These are phyloP conservation scores for Stichodactyla mertensii DNA, from an alignment of 64 coral and sea anemone genomes.

Conservation along the genomic window DNA sequence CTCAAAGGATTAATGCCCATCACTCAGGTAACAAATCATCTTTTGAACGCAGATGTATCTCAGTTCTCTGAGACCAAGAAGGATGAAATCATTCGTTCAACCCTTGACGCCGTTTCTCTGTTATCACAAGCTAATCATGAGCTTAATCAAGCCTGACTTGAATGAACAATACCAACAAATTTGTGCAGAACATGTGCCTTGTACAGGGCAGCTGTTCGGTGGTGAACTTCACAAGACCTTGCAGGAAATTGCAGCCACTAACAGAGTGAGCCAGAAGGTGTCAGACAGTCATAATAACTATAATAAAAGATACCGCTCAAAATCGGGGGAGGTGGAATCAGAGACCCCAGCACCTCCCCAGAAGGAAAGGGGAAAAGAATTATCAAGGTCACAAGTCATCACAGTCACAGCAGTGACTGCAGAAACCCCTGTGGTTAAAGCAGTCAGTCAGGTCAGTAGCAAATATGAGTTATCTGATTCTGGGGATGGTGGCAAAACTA, in stretches of 20 bases:
- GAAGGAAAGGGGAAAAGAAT: constrained; percentile 8
- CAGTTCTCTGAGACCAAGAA: constrained; percentile 4
- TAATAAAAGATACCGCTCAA: not conserved
- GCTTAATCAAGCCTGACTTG: constrained; percentile 35
- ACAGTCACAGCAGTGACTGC: not conserved
- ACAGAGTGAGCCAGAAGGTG: not conserved
- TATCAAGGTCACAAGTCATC: constrained; percentile 4
- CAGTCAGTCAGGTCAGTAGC: constrained; percentile 10
- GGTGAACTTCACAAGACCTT: constrained; percentile 27
- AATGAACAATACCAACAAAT: constrained; percentile 41
- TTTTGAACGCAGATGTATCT: not conserved
- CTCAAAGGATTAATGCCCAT: constrained; percentile 34
- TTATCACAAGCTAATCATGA: constrained; percentile 33
- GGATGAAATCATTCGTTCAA: constrained; percentile 1
- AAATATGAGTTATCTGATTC: not conserved
- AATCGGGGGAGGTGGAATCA: constrained; percentile 5
- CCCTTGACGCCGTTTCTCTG: constrained; percentile 5
- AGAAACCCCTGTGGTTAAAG: not conserved
- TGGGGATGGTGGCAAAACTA: not conserved
- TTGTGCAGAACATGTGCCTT: constrained; percentile 33
- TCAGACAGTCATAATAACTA: not conserved
- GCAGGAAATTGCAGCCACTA: not conserved
- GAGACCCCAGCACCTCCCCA: not conserved
- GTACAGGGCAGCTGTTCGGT: constrained; percentile 36
- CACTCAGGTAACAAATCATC: constrained; percentile 31